phyloP scores from a whole-genome alignment of 2,888 invertebrate genomes.

The Eristalinus aeneus region DNA sequence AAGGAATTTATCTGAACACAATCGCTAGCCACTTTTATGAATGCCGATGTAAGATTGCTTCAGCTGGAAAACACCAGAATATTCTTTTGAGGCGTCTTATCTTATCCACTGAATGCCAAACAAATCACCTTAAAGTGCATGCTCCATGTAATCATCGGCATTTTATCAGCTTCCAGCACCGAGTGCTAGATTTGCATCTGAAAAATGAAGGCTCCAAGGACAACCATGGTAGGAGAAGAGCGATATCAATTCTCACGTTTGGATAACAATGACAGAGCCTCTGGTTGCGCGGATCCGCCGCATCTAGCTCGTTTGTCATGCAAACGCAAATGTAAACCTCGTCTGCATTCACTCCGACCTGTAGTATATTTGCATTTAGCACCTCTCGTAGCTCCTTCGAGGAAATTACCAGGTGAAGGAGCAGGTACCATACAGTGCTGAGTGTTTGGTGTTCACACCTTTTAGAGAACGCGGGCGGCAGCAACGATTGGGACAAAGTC shows the following conservation, averaged over 20 bases:
- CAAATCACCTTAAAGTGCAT: conserved; percentile 64
- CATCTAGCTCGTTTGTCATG: conserved; percentile 58
- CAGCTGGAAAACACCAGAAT: conserved; percentile 24
- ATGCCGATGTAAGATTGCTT: conserved; percentile 48
- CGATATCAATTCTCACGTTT: conserved; percentile 66
- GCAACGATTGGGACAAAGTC: conserved; percentile 27
- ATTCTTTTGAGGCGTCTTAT: conserved; percentile 45
- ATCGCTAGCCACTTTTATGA: conserved; percentile 44
- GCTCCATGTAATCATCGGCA: conserved; percentile 50
- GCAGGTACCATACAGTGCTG: conserved; percentile 1
- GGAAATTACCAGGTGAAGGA: conserved; percentile 46
- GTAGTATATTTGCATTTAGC: conserved; percentile 60
- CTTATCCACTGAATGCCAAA: conserved; percentile 66
- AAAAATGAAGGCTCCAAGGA: conserved; percentile 34
- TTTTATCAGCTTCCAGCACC: conserved; percentile 52
- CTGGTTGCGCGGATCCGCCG: neutral
- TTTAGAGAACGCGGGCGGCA: conserved; percentile 20
- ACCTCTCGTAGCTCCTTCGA: conserved; percentile 50
- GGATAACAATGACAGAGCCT: conserved; percentile 55
- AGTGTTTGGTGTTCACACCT: conserved; percentile 69
- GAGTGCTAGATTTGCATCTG: conserved; percentile 56
- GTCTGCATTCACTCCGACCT: conserved; percentile 6
- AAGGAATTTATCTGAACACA: conserved; percentile 56
- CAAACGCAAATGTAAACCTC: conserved; percentile 28
- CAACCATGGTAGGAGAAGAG: conserved; percentile 3